Conservation (phyloP, 2,113 vertebrate species). For the Tychaedon coryphoeus region DNA sequence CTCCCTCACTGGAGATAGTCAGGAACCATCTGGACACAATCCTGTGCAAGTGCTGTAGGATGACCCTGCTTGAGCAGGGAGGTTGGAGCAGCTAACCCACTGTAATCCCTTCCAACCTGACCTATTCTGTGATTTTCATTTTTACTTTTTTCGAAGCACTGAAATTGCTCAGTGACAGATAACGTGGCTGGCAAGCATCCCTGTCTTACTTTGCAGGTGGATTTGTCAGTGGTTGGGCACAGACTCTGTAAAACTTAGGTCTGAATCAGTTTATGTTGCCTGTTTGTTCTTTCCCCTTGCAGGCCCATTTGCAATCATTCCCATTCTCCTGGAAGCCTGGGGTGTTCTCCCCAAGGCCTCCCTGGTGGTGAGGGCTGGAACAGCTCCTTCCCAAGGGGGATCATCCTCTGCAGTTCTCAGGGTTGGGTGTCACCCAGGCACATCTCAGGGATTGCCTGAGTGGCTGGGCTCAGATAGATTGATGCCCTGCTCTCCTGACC, state of each 20-base stretch:
- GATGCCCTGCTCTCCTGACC: neutral
- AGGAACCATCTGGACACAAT: neutral
- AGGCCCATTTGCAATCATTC: neutral
- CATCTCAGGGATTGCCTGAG: neutral
- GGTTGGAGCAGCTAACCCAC: neutral
- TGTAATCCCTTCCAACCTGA: neutral
- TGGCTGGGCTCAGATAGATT: neutral
- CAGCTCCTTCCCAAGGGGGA: neutral
- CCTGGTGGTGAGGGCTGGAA: neutral
- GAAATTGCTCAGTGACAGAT: accelerated
- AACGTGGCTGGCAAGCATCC: neutral
- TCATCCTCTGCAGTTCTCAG: neutral
- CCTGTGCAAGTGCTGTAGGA: neutral
- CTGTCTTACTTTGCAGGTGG: neutral
- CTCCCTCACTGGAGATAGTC: neutral
- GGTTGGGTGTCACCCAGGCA: neutral
- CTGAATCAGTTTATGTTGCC: neutral
- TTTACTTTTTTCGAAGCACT: neutral
- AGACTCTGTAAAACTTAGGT: neutral
- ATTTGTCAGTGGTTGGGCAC: neutral
- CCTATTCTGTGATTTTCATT: neutral
- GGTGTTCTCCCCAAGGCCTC: accelerated
- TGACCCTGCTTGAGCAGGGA: neutral
- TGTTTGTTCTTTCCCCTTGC: neutral
- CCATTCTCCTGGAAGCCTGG: neutral